Percentiles rank a stretch among this genome's conserved stretches.
These are phyloP conservation scores for Rhabdomys dilectus DNA, from an alignment of 2,113 vertebrate species.

Conservation along the genomic window DNA sequence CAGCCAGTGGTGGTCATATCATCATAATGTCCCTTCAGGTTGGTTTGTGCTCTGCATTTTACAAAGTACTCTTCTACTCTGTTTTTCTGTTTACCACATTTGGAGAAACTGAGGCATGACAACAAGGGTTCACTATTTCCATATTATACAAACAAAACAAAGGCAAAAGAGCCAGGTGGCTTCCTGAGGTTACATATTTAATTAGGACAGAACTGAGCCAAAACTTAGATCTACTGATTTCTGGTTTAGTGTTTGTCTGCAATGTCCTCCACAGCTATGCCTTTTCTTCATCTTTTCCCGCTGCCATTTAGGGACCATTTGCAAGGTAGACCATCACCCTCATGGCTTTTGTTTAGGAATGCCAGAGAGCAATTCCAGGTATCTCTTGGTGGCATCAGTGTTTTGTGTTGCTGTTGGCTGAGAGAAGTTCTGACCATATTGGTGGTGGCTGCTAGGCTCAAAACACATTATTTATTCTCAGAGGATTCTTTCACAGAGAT, in stretches of 20 bases:
- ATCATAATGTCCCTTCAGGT: constrained; percentile 7
- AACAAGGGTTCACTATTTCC: constrained; percentile 1
- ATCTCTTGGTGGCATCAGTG: background rate
- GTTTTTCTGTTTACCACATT: constrained; percentile 42
- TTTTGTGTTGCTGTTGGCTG: constrained; percentile 15
- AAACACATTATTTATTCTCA: constrained; percentile 38
- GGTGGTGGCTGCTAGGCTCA: constrained; percentile 7
- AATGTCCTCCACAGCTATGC: background rate
- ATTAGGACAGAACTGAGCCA: background rate
- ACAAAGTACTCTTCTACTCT: constrained; percentile 43
- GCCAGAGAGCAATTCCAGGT: background rate
- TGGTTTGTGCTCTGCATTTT: constrained; percentile 50
- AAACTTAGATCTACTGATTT: constrained; percentile 48
- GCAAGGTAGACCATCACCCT: constrained; percentile 6
- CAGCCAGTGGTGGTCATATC: no score
- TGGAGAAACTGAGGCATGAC: constrained; percentile 27
- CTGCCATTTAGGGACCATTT: background rate
- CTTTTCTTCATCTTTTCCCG: constrained; percentile 10
- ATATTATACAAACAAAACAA: constrained; percentile 32
- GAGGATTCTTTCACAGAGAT: constrained; percentile 3
- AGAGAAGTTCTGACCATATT: background rate
- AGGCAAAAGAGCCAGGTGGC: constrained; percentile 24
- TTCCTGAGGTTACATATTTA: constrained; percentile 35
- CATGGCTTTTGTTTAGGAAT: constrained; percentile 30
- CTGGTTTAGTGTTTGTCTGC: constrained; percentile 25